These are phyloP conservation scores for Hyalella azteca DNA, from an alignment of 2,888 invertebrate species.

Conservation along the genomic window DNA sequence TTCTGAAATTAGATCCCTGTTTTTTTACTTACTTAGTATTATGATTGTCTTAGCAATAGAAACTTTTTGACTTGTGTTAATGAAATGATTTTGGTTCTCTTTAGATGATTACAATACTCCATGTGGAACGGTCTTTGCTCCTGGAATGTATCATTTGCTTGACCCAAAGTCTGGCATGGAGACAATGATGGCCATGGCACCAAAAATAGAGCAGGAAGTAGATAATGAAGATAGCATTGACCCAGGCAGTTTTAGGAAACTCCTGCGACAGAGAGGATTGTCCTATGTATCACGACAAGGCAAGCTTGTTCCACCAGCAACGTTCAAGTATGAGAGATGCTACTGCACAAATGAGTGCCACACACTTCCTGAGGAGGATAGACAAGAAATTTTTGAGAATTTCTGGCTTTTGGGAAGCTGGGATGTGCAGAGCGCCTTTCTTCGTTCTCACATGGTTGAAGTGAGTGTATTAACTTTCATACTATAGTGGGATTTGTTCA, in stretches of 20 bases:
- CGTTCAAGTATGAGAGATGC: slow-evolving; percentile 25
- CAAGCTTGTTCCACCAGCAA: neutral
- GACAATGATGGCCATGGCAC: neutral
- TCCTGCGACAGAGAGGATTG: slow-evolving; percentile 18
- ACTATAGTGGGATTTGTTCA: too few species aligned
- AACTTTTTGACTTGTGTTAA: neutral
- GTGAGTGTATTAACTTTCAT: too few species aligned
- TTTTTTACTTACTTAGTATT: too few species aligned
- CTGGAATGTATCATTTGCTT: slow-evolving; percentile 15
- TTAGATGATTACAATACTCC: neutral
- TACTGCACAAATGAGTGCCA: neutral
- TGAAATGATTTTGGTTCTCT: neutral
- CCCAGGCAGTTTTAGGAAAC: slow-evolving; percentile 18
- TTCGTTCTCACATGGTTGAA: slow-evolving; percentile 11
- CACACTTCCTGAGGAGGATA: slow-evolving; percentile 25
- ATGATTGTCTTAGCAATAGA: too few species aligned
- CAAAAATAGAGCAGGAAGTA: neutral
- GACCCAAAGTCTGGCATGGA: neutral
- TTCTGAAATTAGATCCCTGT: too few species aligned
- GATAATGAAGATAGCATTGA: slow-evolving; percentile 11
- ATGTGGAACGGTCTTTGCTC: slow-evolving; percentile 21
- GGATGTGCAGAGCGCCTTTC: slow-evolving; percentile 31
- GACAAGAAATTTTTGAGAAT: slow-evolving; percentile 10
- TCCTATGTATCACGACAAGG: slow-evolving; percentile 21
- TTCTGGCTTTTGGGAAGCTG: slow-evolving; percentile 34